These are phyloP conservation scores for Oxyteleia sp. DNA, from an alignment of 2,888 invertebrate species.

Conservation along the genomic window DNA sequence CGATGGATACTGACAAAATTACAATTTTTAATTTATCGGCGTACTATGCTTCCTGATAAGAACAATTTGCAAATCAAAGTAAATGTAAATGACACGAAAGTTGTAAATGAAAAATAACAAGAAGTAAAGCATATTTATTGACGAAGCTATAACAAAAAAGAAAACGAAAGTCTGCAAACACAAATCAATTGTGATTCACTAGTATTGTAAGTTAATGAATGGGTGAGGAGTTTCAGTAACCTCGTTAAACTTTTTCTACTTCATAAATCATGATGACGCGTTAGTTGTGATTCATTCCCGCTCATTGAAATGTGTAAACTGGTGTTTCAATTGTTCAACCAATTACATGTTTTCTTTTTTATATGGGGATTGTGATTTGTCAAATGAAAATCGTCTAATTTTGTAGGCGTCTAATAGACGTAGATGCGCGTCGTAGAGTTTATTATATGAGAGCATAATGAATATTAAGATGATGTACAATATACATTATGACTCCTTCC, in stretches of 20 bases:
- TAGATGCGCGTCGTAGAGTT: slow-evolving; percentile 55
- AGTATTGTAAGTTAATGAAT: slow-evolving; percentile 37
- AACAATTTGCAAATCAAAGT: not conserved
- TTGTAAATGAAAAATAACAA: too few relatives aligned
- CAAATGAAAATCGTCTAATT: slow-evolving; percentile 47
- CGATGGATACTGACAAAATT: slow-evolving; percentile 24
- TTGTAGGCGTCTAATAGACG: slow-evolving; percentile 57
- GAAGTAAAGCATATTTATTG: too few relatives aligned
- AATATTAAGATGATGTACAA: slow-evolving; percentile 76
- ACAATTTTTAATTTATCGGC: slow-evolving; percentile 17
- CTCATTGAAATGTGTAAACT: slow-evolving; percentile 45
- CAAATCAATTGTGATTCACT: slow-evolving; percentile 25
- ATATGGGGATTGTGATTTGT: slow-evolving; percentile 7
- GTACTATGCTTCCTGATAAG: slow-evolving; percentile 6
- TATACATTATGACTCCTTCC: slow-evolving; percentile 78
- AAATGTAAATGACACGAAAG: too few relatives aligned
- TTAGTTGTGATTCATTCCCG: slow-evolving; percentile 42
- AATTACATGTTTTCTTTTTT: slow-evolving; percentile 43
- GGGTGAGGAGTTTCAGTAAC: slow-evolving; percentile 19
- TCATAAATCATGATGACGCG: slow-evolving; percentile 44
- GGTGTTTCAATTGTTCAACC: slow-evolving; percentile 34
- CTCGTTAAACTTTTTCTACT: slow-evolving; percentile 42
- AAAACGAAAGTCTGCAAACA: not conserved
- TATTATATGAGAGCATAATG: slow-evolving; percentile 79
- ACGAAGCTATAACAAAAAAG: not conserved